A percentile compares a stretch with the other conserved stretches of the same genome.
These are phyloP conservation scores for Zaprionus kolodkinae DNA, from an alignment of 1,140 invertebrate genomes.

Conservation along the genomic window DNA sequence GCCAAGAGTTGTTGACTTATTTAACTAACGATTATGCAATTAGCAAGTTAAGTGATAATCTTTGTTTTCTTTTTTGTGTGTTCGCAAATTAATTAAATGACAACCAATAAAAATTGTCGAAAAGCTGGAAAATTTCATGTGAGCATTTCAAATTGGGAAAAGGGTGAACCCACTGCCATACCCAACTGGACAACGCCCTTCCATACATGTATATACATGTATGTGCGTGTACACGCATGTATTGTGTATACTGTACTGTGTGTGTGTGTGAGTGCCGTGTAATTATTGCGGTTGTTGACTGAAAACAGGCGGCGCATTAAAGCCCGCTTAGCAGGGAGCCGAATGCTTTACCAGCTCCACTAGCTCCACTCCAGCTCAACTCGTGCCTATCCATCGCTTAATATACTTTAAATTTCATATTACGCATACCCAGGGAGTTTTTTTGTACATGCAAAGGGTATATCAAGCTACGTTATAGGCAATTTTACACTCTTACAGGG, in stretches of 20 bases:
- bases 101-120: conserved; percentile 30
- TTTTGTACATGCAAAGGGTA: not conserved
- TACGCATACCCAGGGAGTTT: conserved; percentile 38
- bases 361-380: conserved; percentile 1
- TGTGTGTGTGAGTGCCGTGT: conserved; percentile 17
- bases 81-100: conserved; percentile 38
- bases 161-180: conserved; percentile 24
- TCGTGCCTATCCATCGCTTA: conserved; percentile 64
- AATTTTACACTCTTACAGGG: not conserved
- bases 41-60: conserved; percentile 35
- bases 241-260: not conserved
- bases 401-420: conserved; percentile 71
- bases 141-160: conserved; percentile 13
- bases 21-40: conserved; percentile 32
- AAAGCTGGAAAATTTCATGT: conserved; percentile 20
- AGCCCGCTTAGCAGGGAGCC: conserved; percentile 47
- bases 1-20: conserved; percentile 17
- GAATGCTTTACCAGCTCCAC: not conserved
- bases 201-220: conserved; percentile 3
- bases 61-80: conserved; percentile 7
- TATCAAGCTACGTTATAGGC: no score
- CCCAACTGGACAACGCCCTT: conserved; percentile 1
- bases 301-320: conserved; percentile 59
- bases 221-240: not conserved
- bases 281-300: conserved; percentile 33